Evolutionary conservation across 2,888 invertebrate species (phyloP).

Genomic region (Timema cristinae): DNA sequence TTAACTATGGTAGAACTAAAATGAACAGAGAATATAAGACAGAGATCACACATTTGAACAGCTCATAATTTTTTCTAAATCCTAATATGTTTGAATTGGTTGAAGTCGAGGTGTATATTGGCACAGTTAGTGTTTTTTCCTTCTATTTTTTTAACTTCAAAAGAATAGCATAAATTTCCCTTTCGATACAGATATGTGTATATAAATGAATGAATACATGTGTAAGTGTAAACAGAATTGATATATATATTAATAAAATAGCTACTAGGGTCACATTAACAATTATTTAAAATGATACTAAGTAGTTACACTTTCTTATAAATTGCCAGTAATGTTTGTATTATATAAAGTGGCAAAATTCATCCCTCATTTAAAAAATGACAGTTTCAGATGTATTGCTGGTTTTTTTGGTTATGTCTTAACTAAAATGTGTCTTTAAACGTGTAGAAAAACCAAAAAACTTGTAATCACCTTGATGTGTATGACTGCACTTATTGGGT

Average conservation of each 20-base stretch:
- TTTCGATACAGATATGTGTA: too few relatives aligned
- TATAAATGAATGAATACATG: background rate
- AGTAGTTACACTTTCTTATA: background rate
- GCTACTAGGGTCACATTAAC: background rate
- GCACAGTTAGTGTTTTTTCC: constrained; percentile 11
- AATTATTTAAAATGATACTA: background rate
- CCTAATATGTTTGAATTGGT: constrained; percentile 26
- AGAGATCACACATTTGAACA: background rate
- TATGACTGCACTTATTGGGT: too few relatives aligned
- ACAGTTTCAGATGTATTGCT: too few relatives aligned
- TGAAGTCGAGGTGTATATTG: constrained; percentile 20
- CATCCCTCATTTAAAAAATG: too few relatives aligned
- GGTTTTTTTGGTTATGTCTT: too few relatives aligned
- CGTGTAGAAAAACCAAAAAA: too few relatives aligned
- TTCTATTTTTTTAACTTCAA: background rate
- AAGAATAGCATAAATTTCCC: background rate
- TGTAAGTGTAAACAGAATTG: constrained; percentile 1
- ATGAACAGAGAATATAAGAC: background rate
- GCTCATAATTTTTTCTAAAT: constrained; percentile 6
- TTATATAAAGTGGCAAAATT: too few relatives aligned
- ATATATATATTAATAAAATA: background rate
- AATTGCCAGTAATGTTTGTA: background rate
- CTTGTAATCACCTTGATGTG: too few relatives aligned
- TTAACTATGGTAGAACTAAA: background rate
- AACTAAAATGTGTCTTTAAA: too few relatives aligned